phyloP scores from a whole-genome alignment of 2,113 vertebrate genomes.

The Aldabrachelys gigantea region DNA sequence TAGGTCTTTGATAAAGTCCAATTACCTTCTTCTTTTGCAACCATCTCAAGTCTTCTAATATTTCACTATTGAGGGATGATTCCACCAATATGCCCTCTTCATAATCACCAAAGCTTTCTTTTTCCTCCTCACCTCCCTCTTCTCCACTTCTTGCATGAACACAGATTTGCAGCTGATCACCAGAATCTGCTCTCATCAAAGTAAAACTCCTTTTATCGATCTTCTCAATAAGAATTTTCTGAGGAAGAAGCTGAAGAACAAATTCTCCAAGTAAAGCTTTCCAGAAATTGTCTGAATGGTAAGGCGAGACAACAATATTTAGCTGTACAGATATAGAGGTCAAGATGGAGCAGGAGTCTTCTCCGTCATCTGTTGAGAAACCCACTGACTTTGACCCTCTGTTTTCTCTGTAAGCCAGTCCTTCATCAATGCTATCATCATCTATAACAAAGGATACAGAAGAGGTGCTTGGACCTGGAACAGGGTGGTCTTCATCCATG shows the following conservation, averaged over 20 bases:
- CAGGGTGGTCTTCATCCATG: conserved; percentile 27
- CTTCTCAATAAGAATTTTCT: conserved; percentile 63
- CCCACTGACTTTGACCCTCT: conserved; percentile 33
- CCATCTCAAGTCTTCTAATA: conserved; percentile 93
- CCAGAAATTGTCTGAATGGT: conserved; percentile 78
- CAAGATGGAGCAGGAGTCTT: conserved; percentile 66
- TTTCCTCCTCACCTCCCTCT: conserved; percentile 58
- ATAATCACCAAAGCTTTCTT: conserved; percentile 31
- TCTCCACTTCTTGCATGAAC: conserved; percentile 72
- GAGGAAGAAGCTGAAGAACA: conserved; percentile 73
- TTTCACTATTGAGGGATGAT: conserved; percentile 80
- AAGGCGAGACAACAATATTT: conserved; percentile 78
- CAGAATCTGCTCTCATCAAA: conserved; percentile 77
- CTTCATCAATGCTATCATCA: conserved; percentile 63
- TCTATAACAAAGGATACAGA: conserved; percentile 42
- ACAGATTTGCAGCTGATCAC: conserved; percentile 80
- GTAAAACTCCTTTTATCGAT: conserved; percentile 78
- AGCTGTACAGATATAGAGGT: conserved; percentile 74
- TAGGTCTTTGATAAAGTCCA: conserved; percentile 86
- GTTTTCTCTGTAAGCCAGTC: conserved; percentile 23
- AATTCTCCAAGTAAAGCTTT: conserved; percentile 90
- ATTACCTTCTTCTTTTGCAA: conserved; percentile 92
- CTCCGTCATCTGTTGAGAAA: conserved; percentile 53
- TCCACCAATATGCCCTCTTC: conserved; percentile 73
- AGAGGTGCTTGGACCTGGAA: conserved; percentile 70